Conservation (phyloP, 2,797 vertebrate genomes). For the Tenualosa ilisha region DNA sequence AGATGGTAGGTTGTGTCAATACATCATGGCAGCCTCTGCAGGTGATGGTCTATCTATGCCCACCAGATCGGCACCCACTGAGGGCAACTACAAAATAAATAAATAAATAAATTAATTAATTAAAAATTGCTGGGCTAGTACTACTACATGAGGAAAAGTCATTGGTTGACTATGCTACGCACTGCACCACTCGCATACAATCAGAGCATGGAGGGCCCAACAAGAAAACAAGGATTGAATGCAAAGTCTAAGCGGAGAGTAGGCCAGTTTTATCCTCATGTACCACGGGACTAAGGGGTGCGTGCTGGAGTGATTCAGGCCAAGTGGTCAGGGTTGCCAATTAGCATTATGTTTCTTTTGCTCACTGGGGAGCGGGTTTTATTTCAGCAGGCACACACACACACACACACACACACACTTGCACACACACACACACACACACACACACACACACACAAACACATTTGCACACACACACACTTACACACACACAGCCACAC, state of each 20-base stretch:
- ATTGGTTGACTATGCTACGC: background rate
- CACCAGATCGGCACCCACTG: background rate
- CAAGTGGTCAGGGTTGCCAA: background rate
- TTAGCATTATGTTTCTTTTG: background rate
- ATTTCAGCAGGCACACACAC: background rate
- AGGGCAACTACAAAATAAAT: background rate
- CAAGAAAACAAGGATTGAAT: background rate
- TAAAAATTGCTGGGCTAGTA: background rate
- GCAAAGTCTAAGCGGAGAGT: background rate
- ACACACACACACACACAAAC: background rate
- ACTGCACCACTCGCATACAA: background rate
- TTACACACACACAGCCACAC: background rate
- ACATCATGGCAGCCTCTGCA: background rate
- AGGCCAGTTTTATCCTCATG: background rate
- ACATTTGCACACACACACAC: background rate
- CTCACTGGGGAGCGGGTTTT: background rate
- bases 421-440: background rate
- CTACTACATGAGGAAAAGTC: background rate
- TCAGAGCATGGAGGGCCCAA: background rate
- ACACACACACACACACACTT: background rate
- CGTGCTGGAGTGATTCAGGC: background rate
- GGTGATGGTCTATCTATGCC: background rate
- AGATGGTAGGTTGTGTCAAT: background rate
- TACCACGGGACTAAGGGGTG: background rate
- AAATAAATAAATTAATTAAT: no score